Evolutionary conservation across 2,888 invertebrate species (phyloP).

Genomic region (Agrilus cyanescens): DNA sequence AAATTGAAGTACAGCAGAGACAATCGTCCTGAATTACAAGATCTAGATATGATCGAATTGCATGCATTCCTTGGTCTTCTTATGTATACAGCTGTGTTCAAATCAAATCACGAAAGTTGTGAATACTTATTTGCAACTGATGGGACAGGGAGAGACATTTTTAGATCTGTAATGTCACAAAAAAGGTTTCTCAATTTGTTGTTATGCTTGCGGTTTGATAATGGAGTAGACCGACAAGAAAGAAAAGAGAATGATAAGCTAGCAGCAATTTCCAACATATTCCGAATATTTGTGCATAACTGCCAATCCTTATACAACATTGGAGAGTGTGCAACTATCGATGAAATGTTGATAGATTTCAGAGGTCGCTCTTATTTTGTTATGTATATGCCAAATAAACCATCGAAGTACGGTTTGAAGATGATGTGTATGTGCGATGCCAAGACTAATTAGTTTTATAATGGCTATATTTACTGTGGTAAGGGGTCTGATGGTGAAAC

Average conservation of each 20-base stretch:
- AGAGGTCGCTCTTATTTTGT: conserved; percentile 3
- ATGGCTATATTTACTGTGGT: conserved; percentile 16
- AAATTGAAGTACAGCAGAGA: too few relatives aligned
- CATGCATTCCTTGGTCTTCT: too few relatives aligned
- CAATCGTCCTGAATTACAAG: too few relatives aligned
- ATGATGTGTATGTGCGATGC: conserved; percentile 16
- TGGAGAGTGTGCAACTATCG: conserved; percentile 4
- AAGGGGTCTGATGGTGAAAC: conserved; percentile 13
- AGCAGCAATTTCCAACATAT: conserved; percentile 9
- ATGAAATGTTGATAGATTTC: conserved; percentile 7
- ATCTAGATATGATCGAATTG: too few relatives aligned
- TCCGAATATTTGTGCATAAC: conserved; percentile 8
- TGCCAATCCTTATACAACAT: conserved; percentile 6
- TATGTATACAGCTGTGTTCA: too few relatives aligned
- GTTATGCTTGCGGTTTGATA: conserved; percentile 15
- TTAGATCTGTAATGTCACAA: conserved; percentile 10
- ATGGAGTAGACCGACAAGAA: conserved; percentile 10
- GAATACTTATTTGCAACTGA: too few relatives aligned
- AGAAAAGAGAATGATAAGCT: conserved; percentile 10
- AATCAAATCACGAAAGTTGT: too few relatives aligned
- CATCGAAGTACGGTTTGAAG: conserved; percentile 20
- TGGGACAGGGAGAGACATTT: too few relatives aligned
- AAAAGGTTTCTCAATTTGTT: conserved; percentile 13
- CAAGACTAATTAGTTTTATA: conserved; percentile 11
- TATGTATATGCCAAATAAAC: conserved; percentile 16